Percentiles rank a stretch among this genome's conserved stretches.
Evolutionary conservation across 2,113 vertebrate genomes (phyloP).

Genomic region (Pseudorectes ferrugineus): DNA sequence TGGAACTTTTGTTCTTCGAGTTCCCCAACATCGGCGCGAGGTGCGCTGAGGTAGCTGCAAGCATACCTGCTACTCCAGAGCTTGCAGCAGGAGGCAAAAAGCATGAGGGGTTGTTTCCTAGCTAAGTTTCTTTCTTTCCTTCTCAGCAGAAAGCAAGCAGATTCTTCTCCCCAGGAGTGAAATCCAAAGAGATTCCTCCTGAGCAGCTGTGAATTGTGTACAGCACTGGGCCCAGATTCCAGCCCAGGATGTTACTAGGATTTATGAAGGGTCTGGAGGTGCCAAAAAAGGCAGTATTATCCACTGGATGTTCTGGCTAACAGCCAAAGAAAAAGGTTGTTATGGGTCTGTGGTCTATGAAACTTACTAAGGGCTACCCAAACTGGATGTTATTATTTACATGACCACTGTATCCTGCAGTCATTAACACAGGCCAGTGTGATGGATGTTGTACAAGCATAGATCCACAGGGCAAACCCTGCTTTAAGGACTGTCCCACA

Average conservation of each 20-base stretch:
- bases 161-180: not conserved
- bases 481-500: not conserved
- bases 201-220: not conserved
- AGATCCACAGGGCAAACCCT: not conserved
- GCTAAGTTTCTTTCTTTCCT: not conserved
- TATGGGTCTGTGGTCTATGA: not conserved
- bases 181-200: not conserved
- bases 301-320: not conserved
- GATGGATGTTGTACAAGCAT: not conserved
- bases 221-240: not conserved
- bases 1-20: rapidly evolving
- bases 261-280: not conserved
- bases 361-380: not conserved
- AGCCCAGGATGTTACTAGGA: not conserved
- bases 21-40: rapidly evolving
- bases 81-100: not conserved
- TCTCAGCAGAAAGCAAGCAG: not conserved
- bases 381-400: not conserved
- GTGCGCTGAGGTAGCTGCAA: rapidly evolving
- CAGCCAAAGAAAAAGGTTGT: not conserved
- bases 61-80: not conserved
- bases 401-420: no score
- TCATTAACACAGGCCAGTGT: not conserved
- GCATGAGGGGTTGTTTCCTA: not conserved
- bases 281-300: not conserved